Percentiles rank a stretch among this genome's conserved stretches.
Evolutionary conservation across 2,113 vertebrate genomes (phyloP).

Genomic region (Thunnus maccoyii): DNA sequence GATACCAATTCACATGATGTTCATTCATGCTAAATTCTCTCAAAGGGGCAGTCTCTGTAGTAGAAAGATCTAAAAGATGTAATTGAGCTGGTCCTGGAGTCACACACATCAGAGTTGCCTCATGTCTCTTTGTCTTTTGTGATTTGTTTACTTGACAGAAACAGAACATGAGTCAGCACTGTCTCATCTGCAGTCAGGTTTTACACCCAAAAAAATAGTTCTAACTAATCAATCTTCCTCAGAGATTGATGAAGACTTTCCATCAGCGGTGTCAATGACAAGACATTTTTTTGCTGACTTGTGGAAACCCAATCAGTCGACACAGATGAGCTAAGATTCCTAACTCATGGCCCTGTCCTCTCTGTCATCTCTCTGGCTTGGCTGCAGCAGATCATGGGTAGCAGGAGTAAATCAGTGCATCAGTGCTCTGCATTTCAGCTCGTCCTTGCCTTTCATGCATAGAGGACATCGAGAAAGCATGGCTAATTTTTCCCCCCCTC

Average conservation of each 20-base stretch:
- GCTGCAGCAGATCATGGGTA: constrained; percentile 48
- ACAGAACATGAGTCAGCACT: constrained; percentile 48
- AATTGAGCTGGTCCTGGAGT: constrained; percentile 58
- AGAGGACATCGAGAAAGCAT: constrained; percentile 66
- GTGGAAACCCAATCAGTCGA: constrained; percentile 24
- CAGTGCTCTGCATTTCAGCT: constrained; percentile 42
- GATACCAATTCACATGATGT: neutral
- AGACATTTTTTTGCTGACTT: neutral
- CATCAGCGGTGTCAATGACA: neutral
- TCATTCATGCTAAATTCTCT: neutral
- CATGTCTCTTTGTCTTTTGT: constrained; percentile 45
- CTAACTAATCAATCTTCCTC: neutral
- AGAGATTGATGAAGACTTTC: neutral
- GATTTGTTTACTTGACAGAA: constrained; percentile 8
- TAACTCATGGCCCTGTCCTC: constrained; percentile 60
- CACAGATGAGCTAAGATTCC: constrained; percentile 57
- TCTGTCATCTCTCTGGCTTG: constrained; percentile 50
- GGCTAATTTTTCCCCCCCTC: constrained; percentile 21
- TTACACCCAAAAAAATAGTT: neutral
- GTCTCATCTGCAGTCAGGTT: constrained; percentile 55
- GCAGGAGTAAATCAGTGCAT: constrained; percentile 31
- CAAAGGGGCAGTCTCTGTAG: neutral
- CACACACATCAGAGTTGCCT: constrained; percentile 58
- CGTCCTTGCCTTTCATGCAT: constrained; percentile 67
- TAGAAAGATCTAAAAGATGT: neutral